These are phyloP conservation scores for Arge pagana DNA, from an alignment of 2,888 invertebrate species.

Conservation along the genomic window DNA sequence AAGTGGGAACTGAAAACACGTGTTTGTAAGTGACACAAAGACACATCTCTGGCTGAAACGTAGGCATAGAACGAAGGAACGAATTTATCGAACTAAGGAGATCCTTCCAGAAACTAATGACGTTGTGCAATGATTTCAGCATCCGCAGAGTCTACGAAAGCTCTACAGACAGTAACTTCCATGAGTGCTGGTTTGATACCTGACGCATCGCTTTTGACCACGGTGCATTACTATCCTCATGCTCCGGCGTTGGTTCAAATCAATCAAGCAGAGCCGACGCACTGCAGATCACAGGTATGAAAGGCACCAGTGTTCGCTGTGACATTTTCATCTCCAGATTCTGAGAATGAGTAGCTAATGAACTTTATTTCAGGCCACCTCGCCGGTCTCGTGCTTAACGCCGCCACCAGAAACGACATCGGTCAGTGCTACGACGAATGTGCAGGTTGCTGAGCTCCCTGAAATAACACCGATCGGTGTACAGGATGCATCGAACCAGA, in stretches of 20 bases:
- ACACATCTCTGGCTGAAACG: too few relatives aligned
- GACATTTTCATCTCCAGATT: background rate
- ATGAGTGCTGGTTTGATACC: constrained; percentile 50
- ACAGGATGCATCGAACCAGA: constrained; percentile 85
- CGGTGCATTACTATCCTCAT: constrained; percentile 54
- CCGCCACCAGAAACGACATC: constrained; percentile 66
- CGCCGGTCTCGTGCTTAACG: constrained; percentile 64
- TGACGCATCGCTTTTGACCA: constrained; percentile 50
- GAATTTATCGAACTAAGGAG: too few relatives aligned
- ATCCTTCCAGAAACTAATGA: too few relatives aligned
- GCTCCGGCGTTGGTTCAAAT: constrained; percentile 52
- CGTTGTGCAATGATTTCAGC: constrained; percentile 36
- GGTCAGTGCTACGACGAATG: constrained; percentile 46
- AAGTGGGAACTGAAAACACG: too few relatives aligned
- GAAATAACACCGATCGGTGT: constrained; percentile 65
- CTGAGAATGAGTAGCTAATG: background rate
- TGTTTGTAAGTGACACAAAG: too few relatives aligned
- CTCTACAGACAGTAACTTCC: constrained; percentile 52
- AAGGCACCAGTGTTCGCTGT: background rate
- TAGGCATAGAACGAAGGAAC: too few relatives aligned
- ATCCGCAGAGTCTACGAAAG: constrained; percentile 52
- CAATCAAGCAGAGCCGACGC: constrained; percentile 51
- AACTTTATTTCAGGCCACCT: constrained; percentile 56
- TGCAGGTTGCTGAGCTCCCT: too few relatives aligned
- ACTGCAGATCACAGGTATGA: constrained; percentile 52